Evolutionary conservation across 2,888 invertebrate species (phyloP).

Genomic region (Tanypteryx hageni): DNA sequence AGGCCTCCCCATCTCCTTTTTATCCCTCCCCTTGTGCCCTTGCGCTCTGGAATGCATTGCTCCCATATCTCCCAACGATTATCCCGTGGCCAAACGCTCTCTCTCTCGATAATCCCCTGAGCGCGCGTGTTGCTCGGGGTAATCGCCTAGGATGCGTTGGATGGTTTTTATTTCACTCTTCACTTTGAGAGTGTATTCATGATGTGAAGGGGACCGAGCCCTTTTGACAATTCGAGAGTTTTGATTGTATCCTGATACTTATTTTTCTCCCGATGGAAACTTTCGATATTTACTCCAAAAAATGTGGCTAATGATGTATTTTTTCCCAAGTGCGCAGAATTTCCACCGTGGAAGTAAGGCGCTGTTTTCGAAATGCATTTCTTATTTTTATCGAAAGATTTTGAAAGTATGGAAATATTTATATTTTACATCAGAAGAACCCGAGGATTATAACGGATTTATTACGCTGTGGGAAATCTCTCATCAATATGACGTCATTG

Average conservation of each 20-base stretch:
- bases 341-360: background rate
- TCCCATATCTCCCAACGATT: conserved; percentile 4
- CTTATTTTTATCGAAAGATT: background rate
- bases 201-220: background rate
- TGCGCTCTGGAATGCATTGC: background rate
- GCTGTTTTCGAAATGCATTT: background rate
- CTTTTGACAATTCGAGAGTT: no score
- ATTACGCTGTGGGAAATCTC: no score
- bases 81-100: background rate
- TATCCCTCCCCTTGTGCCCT: no score
- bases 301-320: no score
- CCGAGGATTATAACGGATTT: no score
- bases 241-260: no score
- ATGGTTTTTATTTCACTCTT: background rate
- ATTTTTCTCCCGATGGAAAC: no score
- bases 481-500: no score
- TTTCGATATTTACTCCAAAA: no score
- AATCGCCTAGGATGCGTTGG: background rate
- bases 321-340: background rate
- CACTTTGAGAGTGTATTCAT: background rate
- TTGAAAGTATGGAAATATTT: no score
- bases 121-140: no score
- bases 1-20: background rate
- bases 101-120: background rate
- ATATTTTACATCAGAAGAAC: no score